Conservation (phyloP, 2,113 vertebrate species). For the Daboia siamensis region DNA sequence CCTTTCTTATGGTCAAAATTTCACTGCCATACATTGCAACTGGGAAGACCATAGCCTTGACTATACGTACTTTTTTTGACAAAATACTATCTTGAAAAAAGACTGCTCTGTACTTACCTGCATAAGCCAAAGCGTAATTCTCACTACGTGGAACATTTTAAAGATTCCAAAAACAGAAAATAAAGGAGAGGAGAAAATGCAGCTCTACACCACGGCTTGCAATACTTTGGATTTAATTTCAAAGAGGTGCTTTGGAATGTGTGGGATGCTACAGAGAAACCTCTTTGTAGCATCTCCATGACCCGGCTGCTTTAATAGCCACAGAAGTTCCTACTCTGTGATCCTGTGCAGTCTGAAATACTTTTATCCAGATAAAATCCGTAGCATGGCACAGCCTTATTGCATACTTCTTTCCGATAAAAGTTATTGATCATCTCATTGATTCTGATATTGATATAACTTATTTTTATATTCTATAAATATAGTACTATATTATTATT, state of each 20-base stretch:
- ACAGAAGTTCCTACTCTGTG: background rate
- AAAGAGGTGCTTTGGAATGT: background rate
- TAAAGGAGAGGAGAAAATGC: background rate
- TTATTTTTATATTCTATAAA: background rate
- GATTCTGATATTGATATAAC: background rate
- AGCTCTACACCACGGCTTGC: background rate
- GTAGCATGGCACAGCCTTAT: background rate
- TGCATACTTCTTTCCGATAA: background rate
- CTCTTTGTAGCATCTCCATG: background rate
- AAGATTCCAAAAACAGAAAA: background rate
- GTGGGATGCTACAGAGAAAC: background rate
- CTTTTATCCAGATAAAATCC: background rate
- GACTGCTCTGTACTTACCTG: background rate
- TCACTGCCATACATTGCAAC: too few species aligned
- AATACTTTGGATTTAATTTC: background rate
- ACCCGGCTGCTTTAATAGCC: background rate
- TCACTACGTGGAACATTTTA: background rate
- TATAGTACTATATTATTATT: background rate
- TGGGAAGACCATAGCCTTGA: too few species aligned
- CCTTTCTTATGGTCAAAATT: too few species aligned
- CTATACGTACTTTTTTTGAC: too few species aligned
- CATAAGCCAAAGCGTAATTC: background rate
- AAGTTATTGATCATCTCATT: background rate
- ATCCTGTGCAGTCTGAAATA: background rate
- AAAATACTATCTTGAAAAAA: background rate